A percentile compares a stretch with the other conserved stretches of the same genome.
These are phyloP conservation scores for Zoanthus sansibaricus DNA, from an alignment of 92 coral and sea anemone genomes.

Conservation along the genomic window DNA sequence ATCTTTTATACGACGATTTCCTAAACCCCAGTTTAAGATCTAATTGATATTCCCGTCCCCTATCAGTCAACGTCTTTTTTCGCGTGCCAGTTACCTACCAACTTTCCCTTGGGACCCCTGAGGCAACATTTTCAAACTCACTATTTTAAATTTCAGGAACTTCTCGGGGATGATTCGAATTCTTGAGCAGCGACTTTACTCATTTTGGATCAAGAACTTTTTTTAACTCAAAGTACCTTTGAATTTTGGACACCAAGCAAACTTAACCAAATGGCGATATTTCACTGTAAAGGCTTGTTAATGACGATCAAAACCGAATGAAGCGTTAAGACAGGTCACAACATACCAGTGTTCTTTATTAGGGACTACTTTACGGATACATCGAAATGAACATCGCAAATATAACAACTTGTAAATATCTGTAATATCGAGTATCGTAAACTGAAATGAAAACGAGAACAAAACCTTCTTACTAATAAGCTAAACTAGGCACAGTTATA, in stretches of 20 bases:
- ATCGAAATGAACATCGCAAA: too few relatives aligned
- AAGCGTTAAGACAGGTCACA: constrained; percentile 18
- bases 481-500: constrained; percentile 10
- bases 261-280: constrained; percentile 22
- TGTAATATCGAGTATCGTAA: constrained; percentile 21
- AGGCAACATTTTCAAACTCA: constrained; percentile 27
- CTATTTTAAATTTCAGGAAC: constrained; percentile 4
- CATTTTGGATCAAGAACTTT: constrained; percentile 13
- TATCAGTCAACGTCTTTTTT: constrained; percentile 20
- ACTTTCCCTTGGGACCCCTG: constrained; percentile 27
- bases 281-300: constrained; percentile 17
- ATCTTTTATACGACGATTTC: constrained; percentile 29
- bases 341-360: constrained; percentile 37
- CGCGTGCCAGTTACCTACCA: constrained; percentile 23
- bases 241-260: constrained; percentile 10
- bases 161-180: constrained; percentile 4
- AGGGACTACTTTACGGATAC: neutral
- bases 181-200: constrained; percentile 23
- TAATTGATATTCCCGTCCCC: constrained; percentile 25
- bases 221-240: constrained; percentile 32
- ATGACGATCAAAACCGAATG: constrained; percentile 35
- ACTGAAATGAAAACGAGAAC: neutral
- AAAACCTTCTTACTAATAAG: constrained; percentile 21
- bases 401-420: neutral
- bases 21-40: constrained; percentile 20